phyloP scores from a whole-genome alignment of 1,140 invertebrate genomes.

The Drosophila nannoptera region DNA sequence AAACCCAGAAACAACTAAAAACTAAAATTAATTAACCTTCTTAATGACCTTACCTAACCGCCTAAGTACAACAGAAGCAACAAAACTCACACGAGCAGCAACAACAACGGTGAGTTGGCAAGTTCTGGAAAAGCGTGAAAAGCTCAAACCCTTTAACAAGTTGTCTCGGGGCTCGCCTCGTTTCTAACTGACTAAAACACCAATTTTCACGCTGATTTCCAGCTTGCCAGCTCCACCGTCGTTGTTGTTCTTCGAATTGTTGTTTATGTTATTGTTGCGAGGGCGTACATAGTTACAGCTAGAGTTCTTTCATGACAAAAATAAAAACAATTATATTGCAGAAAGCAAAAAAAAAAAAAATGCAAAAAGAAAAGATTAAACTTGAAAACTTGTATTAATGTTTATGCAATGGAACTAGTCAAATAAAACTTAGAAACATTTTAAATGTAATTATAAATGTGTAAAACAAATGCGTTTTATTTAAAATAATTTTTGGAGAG shows the following conservation, averaged over 20 bases:
- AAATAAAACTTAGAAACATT: constrained; percentile 78
- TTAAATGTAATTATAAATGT: constrained; percentile 77
- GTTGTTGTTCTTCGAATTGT: constrained; percentile 13
- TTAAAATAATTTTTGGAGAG: background rate
- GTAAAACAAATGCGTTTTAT: constrained; percentile 42
- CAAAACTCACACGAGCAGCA: constrained; percentile 11
- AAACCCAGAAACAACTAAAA: constrained; percentile 41
- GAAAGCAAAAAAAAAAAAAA: constrained; percentile 40
- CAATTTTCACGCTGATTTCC: constrained; percentile 57
- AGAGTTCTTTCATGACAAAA: constrained; percentile 48
- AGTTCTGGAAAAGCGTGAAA: constrained; percentile 48
- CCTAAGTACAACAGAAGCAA: constrained; percentile 14
- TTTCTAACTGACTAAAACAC: constrained; percentile 68
- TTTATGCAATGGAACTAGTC: constrained; percentile 78
- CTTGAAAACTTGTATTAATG: constrained; percentile 71
- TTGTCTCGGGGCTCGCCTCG: constrained; percentile 28
- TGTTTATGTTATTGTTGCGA: background rate
- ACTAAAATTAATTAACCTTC: constrained; percentile 74
- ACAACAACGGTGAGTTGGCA: constrained; percentile 49
- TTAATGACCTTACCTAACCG: constrained; percentile 51
- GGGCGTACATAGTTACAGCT: constrained; percentile 24
- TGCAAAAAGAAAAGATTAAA: constrained; percentile 30
- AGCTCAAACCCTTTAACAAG: constrained; percentile 73
- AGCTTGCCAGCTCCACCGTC: constrained; percentile 54
- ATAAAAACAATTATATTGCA: constrained; percentile 43